Evolutionary conservation across 2,113 vertebrate genomes (phyloP), one percentile per base, ranked within the genome.

Genomic region (Malaclemys terrapin): DNA sequence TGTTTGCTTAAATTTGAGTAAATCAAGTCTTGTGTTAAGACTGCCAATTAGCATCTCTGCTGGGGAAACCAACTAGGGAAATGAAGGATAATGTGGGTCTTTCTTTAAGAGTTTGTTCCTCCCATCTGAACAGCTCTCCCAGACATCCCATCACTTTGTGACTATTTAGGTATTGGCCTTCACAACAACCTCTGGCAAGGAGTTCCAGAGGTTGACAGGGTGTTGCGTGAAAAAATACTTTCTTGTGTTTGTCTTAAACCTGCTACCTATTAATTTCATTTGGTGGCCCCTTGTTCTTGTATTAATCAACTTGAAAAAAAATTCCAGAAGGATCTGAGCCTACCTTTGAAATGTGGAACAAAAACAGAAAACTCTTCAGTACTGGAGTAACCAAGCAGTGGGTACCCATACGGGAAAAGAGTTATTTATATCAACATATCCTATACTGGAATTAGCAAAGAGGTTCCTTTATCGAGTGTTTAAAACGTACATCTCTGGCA

Each of bases 221-320:
- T 1, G 13, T 50, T 50, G 50, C 13, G 5, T 50, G 50, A 50
- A 50, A 50, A 50, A 50, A 50, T 50, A 50, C 50, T 50, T 50
- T 50, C 13, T 50, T 14, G 50, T 50, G 50, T 50, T 50, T 50
- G 50, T 50, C 14, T 50, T 14, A 50, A 50, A 50, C 50, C 49
- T 50, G 49, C 49, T 50, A 50, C 49, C 50, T 50, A 50, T 50
- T 50, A 50, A 50, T 50, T 16, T 50, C 50, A 50, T 50, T 50
- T 50, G 50, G 50, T 50, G 50, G 50, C 50, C 13, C 13, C 50
- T 50, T 50, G 50, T 16, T 50, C 50, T 50, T 50, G 50, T 50
- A 50, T 50, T 50, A 93, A 91, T 11, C 96, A 94, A 29, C 16
- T 13, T 69, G 88, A 87, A 69, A 94, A 88, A 27, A 38, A 42